phyloP scores from a whole-genome alignment of 2,113 vertebrate species.

The Ariopsis seemanni region DNA sequence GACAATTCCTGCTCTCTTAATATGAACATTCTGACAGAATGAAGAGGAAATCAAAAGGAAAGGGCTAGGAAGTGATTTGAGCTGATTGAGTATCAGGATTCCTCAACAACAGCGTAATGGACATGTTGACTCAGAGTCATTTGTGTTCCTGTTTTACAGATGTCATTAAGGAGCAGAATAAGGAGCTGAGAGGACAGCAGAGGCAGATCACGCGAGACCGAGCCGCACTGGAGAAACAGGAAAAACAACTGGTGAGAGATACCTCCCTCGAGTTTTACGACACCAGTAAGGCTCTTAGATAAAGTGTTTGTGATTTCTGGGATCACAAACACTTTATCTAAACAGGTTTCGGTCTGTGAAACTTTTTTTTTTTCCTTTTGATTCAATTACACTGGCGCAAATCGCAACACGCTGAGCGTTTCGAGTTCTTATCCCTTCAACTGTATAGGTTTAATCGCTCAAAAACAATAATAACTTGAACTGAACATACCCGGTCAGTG shows the following conservation, averaged over 20 bases:
- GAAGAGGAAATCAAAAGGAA: neutral
- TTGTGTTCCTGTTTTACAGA: slow-evolving; percentile 66
- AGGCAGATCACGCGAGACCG: slow-evolving; percentile 85
- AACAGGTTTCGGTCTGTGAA: no score
- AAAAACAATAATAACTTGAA: neutral
- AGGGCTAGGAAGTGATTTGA: neutral
- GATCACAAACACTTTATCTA: neutral
- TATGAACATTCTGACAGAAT: neutral
- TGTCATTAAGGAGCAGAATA: slow-evolving; percentile 88
- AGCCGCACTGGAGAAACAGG: slow-evolving; percentile 83
- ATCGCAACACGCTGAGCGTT: neutral
- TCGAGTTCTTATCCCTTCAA: neutral
- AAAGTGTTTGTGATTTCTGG: neutral
- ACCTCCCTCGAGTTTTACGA: neutral
- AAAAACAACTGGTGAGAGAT: slow-evolving; percentile 83
- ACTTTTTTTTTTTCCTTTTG: neutral
- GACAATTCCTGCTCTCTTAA: neutral
- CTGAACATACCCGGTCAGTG: neutral
- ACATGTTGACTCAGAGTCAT: neutral
- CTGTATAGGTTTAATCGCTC: neutral
- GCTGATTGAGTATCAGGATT: neutral
- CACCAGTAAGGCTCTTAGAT: neutral
- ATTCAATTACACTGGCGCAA: neutral
- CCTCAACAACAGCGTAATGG: neutral
- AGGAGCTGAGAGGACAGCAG: slow-evolving; percentile 85